Evolutionary conservation across 2,888 invertebrate genomes (phyloP), one percentile per base, ranked within the genome.

Genomic region (Cryptus armator): DNA sequence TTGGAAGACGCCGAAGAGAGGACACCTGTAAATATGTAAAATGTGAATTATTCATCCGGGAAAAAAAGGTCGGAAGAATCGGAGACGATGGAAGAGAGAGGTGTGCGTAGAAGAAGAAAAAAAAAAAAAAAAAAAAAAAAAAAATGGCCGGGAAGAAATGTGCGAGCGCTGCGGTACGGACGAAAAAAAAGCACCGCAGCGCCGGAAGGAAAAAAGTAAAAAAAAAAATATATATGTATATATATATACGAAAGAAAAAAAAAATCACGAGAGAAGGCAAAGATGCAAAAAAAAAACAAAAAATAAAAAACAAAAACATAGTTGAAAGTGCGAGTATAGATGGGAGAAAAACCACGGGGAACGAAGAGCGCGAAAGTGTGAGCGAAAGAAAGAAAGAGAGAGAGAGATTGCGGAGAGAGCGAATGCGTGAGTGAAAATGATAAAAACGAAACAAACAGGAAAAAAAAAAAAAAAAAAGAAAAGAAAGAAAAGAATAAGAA

Each of bases 11-110:
- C 87, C 84, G 88, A 90, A 87, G 88, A 88, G 89, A 70, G 67
- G 88, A 90, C 90, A 91, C 88, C 89, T 92, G 91, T 91, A 92
- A 90, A 91, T 92, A 92, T 92, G 91, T 92, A 91, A 90, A 92
- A 89, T 88, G 78, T 84, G 84, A 86, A 86, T 85, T 83, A 85
- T 77, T 83, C 77, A 83, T 80, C 64, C 81, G 81, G 85, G 80
- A 64, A 32, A 68, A 29, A 44, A 64, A 14, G 46, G 59, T 37
- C 19, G 16, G 71, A 77, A 51, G 19, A 70, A 71, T 56, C 32
- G 72, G 71, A 24, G 75, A 74, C 24, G 77, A 74, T 16, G 62
- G 68, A 75, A 62, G 46, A 71, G 46, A 71, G 75, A 56, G 37
- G 29, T 75, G 53, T 24, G 72, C 75, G 29, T 9, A 68, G 70